Evolutionary conservation across 2,888 invertebrate species (phyloP), one percentile per base, ranked within the genome.

Genomic region (Sarcophaga carnaria): DNA sequence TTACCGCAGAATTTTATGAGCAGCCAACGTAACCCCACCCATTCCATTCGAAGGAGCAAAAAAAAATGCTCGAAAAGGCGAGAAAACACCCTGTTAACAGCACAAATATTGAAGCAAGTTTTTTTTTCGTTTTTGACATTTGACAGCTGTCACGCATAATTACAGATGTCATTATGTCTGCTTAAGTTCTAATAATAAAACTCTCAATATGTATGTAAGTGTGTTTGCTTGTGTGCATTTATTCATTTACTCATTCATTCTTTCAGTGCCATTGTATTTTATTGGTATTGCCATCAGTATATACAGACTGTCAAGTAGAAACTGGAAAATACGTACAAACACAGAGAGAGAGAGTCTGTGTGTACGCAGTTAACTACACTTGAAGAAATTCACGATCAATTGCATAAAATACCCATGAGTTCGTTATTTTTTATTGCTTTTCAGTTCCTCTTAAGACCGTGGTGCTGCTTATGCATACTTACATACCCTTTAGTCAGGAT

Each of bases 61-160:
- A n/a, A 27, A 49, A 78, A 63, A 72, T 67, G 17, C 60, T 37
- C 20, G 74, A 27, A 66, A 25, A 59, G 45, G 66, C 66, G 83
- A 66, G 77, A 74, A 83, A 83, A 74, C 70, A 79, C 79, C 76
- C 81, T 84, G 84, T 87, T 87, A 82, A 81, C 84, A 87, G 27
- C 62, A 78, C 62, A 76, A 67, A 75, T 79, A 64, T 70, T 59
- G n/a, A 78, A 54, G 4, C 14, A 78, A 37, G 37, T 37, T 37
- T 37, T 37, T 37, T 27, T 25, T 25, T 25, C 1, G 69, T 74
- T 69, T 80, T 84, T 84, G 84, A 87, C 87, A 87, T 82, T 82
- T 84, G 87, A 87, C 87, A 87, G 84, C 87, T 87, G 87, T 87
- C 84, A 84, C 81, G 87, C 81, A 84, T 87, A 87, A 87, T 87